These are phyloP conservation scores for Naso thynnoides DNA, from an alignment of 2,797 vertebrate genomes.

Conservation along the genomic window DNA sequence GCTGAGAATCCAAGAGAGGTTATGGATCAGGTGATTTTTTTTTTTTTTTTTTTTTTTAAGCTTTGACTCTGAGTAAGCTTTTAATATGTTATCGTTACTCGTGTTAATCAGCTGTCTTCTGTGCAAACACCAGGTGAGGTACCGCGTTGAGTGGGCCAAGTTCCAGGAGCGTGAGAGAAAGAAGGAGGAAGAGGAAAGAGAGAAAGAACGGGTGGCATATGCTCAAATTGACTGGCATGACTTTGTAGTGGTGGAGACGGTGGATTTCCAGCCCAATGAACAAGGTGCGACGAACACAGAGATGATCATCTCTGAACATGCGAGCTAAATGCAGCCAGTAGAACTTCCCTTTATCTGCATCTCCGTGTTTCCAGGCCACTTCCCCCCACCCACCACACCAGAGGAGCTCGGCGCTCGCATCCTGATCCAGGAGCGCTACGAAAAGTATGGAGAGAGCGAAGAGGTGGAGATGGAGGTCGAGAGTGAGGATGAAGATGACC, in stretches of 20 bases:
- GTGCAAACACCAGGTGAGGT: constrained; percentile 87
- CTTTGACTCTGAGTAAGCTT: not conserved
- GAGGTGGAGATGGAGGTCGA: constrained; percentile 99
- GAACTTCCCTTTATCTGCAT: not conserved
- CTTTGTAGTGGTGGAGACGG: constrained; percentile 98
- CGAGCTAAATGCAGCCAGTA: constrained; percentile 1
- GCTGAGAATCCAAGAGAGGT: constrained; percentile 96
- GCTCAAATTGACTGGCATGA: constrained; percentile 99
- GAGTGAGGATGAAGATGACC: constrained; percentile 96
- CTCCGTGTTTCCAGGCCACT: constrained; percentile 88
- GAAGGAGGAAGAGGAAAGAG: constrained; percentile 98
- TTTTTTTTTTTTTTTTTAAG: constrained; percentile 16
- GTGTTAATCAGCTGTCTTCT: constrained; percentile 39
- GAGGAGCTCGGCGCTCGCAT: constrained; percentile 98
- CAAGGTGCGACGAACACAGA: constrained; percentile 85
- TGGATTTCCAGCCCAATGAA: constrained; percentile 97
- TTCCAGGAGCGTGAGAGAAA: constrained; percentile 98
- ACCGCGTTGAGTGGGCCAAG: constrained; percentile 99
- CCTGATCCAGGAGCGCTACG: constrained; percentile 97
- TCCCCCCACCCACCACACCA: constrained; percentile 97
- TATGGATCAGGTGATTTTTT: constrained; percentile 92
- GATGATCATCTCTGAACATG: not conserved
- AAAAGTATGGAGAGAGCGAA: constrained; percentile 98
- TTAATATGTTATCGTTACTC: not conserved
- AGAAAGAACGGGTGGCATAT: constrained; percentile 96